phyloP scores from a whole-genome alignment of 2,113 vertebrate genomes.

The Mastomys coucha region DNA sequence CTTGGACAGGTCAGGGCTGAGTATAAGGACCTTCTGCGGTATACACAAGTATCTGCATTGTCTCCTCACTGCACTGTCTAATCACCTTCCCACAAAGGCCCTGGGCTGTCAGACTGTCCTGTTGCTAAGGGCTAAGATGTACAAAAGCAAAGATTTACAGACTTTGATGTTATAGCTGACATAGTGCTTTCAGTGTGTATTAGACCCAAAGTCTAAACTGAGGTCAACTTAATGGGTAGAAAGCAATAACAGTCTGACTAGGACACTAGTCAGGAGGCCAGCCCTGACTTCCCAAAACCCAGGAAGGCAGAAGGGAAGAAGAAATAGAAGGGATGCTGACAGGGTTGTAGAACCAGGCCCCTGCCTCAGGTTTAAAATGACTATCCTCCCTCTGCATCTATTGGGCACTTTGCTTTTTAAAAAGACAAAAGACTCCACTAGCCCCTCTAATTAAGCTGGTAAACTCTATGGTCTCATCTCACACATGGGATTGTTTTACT shows the following conservation, averaged over 20 bases:
- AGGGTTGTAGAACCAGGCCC: background rate
- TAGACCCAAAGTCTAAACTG: background rate
- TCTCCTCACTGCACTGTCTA: no score
- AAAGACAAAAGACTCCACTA: background rate
- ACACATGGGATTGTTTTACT: background rate
- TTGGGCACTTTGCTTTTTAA: background rate
- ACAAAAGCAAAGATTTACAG: background rate
- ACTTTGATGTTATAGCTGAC: background rate
- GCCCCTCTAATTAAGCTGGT: background rate
- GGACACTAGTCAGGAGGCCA: no score
- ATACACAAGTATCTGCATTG: background rate
- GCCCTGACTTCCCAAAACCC: background rate
- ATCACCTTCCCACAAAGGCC: background rate
- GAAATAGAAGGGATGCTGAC: background rate
- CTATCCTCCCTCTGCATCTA: background rate
- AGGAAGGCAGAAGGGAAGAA: background rate
- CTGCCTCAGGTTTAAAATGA: background rate
- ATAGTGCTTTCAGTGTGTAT: background rate
- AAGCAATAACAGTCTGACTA: no score
- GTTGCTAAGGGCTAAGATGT: background rate
- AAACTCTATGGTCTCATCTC: background rate
- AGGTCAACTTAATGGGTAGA: background rate
- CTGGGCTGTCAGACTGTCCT: background rate
- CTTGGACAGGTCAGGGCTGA: background rate
- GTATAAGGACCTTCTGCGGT: background rate